Evolutionary conservation across 2,888 invertebrate species (phyloP).

Genomic region (Zygothrica quintamaculata): DNA sequence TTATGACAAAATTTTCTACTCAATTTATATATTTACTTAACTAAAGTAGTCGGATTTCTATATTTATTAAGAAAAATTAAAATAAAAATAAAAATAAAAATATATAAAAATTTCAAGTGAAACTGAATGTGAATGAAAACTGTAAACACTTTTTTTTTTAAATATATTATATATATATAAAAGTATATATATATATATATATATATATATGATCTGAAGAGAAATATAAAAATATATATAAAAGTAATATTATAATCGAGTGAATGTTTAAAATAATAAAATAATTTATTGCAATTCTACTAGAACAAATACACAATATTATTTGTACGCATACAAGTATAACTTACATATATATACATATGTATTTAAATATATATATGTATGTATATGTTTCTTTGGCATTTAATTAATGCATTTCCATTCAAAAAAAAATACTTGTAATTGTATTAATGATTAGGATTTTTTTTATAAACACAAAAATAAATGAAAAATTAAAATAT

Average conservation of each 20-base stretch:
- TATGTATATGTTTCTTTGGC: constrained; percentile 45
- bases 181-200: neutral
- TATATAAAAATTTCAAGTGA: neutral
- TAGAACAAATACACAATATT: constrained; percentile 49
- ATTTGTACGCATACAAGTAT: constrained; percentile 47
- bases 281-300: constrained; percentile 71
- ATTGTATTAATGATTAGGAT: constrained; percentile 57
- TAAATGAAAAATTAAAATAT: neutral
- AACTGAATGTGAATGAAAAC: neutral
- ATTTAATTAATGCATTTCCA: constrained; percentile 75
- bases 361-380: constrained; percentile 2
- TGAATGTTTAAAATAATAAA: constrained; percentile 41
- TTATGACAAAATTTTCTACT: constrained; percentile 58
- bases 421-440: constrained; percentile 64
- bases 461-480: constrained; percentile 39
- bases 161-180: neutral
- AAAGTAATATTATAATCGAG: too few relatives aligned
- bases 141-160: neutral
- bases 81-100: neutral
- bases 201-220: constrained; percentile 19
- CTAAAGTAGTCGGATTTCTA: constrained; percentile 53
- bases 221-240: constrained; percentile 29
- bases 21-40: constrained; percentile 8
- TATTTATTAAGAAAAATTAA: constrained; percentile 25
- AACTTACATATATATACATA: constrained; percentile 10